These are phyloP conservation scores for Agriopis aurantiaria DNA, from an alignment of 2,888 invertebrate genomes.

Conservation along the genomic window DNA sequence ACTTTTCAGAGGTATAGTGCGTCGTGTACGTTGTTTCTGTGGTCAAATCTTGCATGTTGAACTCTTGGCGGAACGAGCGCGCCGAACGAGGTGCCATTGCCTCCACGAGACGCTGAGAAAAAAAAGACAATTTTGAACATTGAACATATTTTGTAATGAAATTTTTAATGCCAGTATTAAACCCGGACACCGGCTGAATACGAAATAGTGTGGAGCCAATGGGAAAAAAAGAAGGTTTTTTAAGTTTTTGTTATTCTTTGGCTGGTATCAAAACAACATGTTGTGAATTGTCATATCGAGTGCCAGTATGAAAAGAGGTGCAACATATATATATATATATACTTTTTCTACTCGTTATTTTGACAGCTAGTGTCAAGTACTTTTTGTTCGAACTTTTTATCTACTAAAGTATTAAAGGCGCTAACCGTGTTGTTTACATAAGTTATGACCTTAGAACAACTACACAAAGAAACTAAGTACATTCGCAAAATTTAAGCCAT, in stretches of 20 bases:
- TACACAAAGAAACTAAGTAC: too few relatives aligned
- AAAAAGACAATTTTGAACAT: constrained; percentile 27
- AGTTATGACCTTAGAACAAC: too few relatives aligned
- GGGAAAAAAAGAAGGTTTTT: too few relatives aligned
- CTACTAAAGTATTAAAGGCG: neutral
- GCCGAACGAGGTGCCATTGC: constrained; percentile 90
- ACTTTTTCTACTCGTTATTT: constrained; percentile 5
- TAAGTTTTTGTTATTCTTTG: too few relatives aligned
- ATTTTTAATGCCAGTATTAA: neutral
- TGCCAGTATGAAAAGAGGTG: neutral
- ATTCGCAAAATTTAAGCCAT: too few relatives aligned
- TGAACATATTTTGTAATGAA: too few relatives aligned
- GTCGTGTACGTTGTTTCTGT: constrained; percentile 89
- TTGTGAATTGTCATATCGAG: too few relatives aligned
- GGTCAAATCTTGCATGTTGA: constrained; percentile 90
- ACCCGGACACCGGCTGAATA: neutral
- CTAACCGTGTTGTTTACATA: constrained; percentile 8
- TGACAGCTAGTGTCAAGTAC: constrained; percentile 11
- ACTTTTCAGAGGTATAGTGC: constrained; percentile 88
- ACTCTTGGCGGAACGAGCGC: constrained; percentile 93
- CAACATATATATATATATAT: neutral
- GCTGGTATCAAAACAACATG: too few relatives aligned
- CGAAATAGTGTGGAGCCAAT: too few relatives aligned
- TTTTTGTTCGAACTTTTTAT: constrained; percentile 17
- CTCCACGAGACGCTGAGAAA: constrained; percentile 88